Percentiles rank a stretch among this genome's conserved stretches.
Conservation (phyloP, 2,888 invertebrate genomes). For the Altica lythri region DNA sequence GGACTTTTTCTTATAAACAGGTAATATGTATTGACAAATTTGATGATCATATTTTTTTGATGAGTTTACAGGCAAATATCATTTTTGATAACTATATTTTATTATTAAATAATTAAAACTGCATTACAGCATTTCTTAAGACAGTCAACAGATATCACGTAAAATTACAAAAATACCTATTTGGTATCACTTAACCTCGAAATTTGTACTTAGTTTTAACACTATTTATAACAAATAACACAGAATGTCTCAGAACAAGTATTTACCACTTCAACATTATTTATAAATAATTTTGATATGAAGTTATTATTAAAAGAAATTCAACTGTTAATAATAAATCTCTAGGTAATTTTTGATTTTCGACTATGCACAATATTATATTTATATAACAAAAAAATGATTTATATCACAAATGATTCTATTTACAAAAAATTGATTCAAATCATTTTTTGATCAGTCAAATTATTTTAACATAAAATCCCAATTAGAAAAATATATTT, state of each 20-base stretch:
- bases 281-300: no score
- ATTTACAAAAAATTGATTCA: no score
- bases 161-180: conserved; percentile 20
- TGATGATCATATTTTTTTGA: neutral
- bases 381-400: no score
- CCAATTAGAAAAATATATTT: no score
- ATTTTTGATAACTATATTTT: conserved; percentile 5
- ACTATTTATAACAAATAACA: neutral
- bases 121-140: conserved; percentile 4
- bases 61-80: conserved; percentile 6
- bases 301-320: no score
- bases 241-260: neutral
- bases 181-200: conserved; percentile 14
- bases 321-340: no score
- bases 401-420: neutral
- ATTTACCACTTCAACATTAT: no score
- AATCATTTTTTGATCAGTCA: no score
- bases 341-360: no score
- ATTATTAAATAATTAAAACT: conserved; percentile 13
- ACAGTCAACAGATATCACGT: conserved; percentile 16
- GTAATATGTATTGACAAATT: conserved; percentile 10
- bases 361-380: no score
- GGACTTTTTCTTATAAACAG: no score
- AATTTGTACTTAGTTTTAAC: conserved; percentile 17
- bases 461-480: no score